Evolutionary conservation across 2,113 vertebrate species (phyloP).

Genomic region (Pao palembangensis): DNA sequence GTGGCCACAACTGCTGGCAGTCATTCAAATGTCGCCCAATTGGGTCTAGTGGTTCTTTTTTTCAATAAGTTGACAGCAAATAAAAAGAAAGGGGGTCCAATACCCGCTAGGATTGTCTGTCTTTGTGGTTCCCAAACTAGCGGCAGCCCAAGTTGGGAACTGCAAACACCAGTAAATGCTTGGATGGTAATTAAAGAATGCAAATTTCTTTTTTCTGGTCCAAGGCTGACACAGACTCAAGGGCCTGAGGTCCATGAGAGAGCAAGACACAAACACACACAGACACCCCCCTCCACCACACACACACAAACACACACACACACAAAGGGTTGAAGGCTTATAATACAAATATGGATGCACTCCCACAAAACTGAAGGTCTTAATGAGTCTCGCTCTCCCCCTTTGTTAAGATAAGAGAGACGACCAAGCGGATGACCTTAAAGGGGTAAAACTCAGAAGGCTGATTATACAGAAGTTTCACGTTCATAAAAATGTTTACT

Average conservation of each 20-base stretch:
- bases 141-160: constrained; percentile 50
- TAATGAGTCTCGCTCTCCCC: constrained; percentile 58
- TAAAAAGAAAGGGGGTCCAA: constrained; percentile 22
- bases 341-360: constrained; percentile 8
- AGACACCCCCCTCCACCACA: too few species aligned
- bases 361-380: constrained; percentile 29
- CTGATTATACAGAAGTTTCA: constrained; percentile 60
- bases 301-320: constrained; percentile 13
- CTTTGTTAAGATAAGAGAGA: constrained; percentile 58
- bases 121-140: constrained; percentile 63
- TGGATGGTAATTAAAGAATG: constrained; percentile 77
- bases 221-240: constrained; percentile 67
- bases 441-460: constrained; percentile 42
- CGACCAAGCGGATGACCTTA: constrained; percentile 53
- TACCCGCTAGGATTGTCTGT: constrained; percentile 57
- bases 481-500: constrained; percentile 62
- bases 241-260: constrained; percentile 56
- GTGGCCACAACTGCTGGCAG: constrained; percentile 8
- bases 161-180: constrained; percentile 66
- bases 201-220: constrained; percentile 74
- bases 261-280: constrained; percentile 12
- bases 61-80: constrained; percentile 24
- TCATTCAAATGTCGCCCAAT: constrained; percentile 56
- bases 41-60: constrained; percentile 45
- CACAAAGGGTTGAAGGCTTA: constrained; percentile 42